phyloP scores from a whole-genome alignment of 92 coral and sea anemone species.

The Palythoa heliodiscus region DNA sequence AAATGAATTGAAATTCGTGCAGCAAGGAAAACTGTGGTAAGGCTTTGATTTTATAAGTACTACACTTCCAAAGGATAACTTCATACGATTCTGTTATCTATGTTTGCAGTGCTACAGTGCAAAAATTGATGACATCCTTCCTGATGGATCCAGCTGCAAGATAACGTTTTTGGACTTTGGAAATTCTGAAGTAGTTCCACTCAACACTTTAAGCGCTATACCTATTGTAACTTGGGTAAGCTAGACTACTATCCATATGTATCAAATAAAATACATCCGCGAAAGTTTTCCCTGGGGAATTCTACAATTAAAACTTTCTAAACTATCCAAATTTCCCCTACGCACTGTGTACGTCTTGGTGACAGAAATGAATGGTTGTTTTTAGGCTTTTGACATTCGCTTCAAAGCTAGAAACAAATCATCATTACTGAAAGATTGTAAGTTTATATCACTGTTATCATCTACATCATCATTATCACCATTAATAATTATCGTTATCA shows the following conservation, averaged over 20 bases:
- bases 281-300: not conserved
- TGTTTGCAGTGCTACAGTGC: constrained; percentile 80
- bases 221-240: constrained; percentile 92
- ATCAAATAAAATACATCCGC: not conserved
- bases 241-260: not conserved
- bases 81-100: not conserved
- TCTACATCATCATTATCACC: not conserved
- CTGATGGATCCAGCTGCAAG: constrained; percentile 72
- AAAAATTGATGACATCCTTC: constrained; percentile 76
- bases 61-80: too few relatives aligned
- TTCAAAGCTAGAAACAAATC: not conserved
- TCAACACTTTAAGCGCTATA: constrained; percentile 68
- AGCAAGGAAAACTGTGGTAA: too few relatives aligned
- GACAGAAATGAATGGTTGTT: not conserved
- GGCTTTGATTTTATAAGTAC: too few relatives aligned
- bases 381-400: not conserved
- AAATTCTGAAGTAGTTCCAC: constrained; percentile 72
- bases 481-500: not conserved
- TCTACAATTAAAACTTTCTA: too few relatives aligned
- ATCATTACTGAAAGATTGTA: not conserved
- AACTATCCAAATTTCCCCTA: too few relatives aligned
- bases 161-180: constrained; percentile 87
- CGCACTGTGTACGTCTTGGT: not conserved
- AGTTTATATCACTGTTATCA: not conserved
- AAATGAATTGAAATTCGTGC: too few relatives aligned